These are phyloP conservation scores for Notiomystis cincta DNA, from an alignment of 2,113 vertebrate species.

Conservation along the genomic window DNA sequence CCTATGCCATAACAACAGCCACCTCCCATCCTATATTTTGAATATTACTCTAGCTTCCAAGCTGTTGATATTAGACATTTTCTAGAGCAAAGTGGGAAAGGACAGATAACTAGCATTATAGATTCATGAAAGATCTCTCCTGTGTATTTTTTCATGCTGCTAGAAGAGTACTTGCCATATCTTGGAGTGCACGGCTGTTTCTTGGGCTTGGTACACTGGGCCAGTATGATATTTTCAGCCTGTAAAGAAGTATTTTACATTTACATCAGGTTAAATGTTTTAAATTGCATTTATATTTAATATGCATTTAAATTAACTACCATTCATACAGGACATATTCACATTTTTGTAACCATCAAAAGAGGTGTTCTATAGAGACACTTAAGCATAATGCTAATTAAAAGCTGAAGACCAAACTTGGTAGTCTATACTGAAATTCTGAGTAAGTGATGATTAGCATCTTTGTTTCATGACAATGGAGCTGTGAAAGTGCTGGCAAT, in stretches of 20 bases:
- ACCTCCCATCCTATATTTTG: not conserved
- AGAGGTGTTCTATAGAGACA: not conserved
- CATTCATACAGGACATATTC: not conserved
- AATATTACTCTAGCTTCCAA: not conserved
- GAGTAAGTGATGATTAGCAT: not conserved
- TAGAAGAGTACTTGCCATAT: conserved; percentile 53
- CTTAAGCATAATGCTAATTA: not conserved
- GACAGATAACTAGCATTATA: not conserved
- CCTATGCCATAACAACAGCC: not conserved
- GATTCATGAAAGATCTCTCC: not conserved
- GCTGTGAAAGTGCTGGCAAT: not conserved
- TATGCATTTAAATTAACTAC: not conserved
- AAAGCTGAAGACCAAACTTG: not conserved
- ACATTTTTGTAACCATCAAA: not conserved
- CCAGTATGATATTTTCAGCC: conserved; percentile 72
- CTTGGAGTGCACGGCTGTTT: conserved; percentile 76
- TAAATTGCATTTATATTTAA: no score
- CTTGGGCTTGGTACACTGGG: conserved; percentile 77
- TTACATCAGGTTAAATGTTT: not conserved
- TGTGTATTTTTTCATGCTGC: conserved; percentile 14
- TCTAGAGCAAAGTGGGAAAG: not conserved
- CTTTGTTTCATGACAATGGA: not conserved
- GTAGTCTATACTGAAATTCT: not conserved
- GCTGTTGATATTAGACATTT: not conserved
- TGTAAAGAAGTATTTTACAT: conserved; percentile 10